These are phyloP conservation scores for Acanthochromis polyacanthus DNA, from an alignment of 2,113 vertebrate genomes.

Conservation along the genomic window DNA sequence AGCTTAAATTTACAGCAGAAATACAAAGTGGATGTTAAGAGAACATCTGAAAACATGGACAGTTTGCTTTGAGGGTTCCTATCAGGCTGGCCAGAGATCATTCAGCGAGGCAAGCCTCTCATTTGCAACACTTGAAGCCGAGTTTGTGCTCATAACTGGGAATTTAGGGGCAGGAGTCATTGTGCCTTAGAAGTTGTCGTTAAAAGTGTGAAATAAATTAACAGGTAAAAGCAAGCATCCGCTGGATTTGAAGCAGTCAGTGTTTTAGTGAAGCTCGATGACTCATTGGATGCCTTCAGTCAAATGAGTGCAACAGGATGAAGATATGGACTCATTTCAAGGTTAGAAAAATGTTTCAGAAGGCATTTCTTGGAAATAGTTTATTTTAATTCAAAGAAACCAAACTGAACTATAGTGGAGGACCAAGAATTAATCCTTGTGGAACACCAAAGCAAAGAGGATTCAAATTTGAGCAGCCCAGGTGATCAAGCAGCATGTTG, in stretches of 20 bases:
- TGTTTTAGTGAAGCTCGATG: background rate
- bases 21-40: background rate
- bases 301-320: background rate
- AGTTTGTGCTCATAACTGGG: background rate
- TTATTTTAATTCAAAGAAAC: background rate
- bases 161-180: conserved; percentile 23
- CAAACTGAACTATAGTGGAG: background rate
- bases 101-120: background rate
- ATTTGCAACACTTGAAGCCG: background rate
- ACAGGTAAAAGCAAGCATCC: background rate
- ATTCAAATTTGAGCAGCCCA: background rate
- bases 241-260: background rate
- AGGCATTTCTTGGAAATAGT: background rate
- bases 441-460: background rate
- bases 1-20: background rate
- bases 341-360: background rate
- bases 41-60: background rate
- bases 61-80: conserved; percentile 4
- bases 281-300: no score
- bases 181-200: conserved; percentile 32
- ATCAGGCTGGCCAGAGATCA: background rate
- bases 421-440: conserved; percentile 14
- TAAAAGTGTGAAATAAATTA: background rate
- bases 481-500: no score
- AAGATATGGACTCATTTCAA: background rate